Evolutionary conservation across 35 echinoderm and acorn worm genomes (phyloP), one percentile per base, ranked within the genome.

Genomic region (Hemicentrotus pulcherrimus): DNA sequence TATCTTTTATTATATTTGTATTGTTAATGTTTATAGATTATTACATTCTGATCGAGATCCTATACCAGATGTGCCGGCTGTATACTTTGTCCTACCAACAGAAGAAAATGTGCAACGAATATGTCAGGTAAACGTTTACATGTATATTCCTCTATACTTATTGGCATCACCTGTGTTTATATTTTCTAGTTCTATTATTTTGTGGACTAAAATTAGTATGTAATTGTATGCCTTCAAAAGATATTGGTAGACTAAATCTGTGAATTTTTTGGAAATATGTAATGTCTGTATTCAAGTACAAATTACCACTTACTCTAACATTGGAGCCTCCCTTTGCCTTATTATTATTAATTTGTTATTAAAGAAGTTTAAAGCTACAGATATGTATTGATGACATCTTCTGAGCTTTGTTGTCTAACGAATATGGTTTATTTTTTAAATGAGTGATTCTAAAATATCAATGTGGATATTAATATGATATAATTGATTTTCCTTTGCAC

Each of bases 71-170:
- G 98, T 99, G 33, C 98, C 98, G 85, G 98, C 98, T 45, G 96
- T 99, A 92, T 99, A 99, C 58, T 99, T 99, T 97, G 98, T 99
- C 9, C 86, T 99, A 86, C 98, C 98, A 86, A 96, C 97, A 93
- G 97, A 99, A 93, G 98, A 99, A 94, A 99, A 99, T 95, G 97
- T 98, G 16, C 96, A 97, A 48, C 95, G 98, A 94, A 99, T 99
- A 94, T 99, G 97, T 93, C 97, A 97, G 96, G 98, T 99, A 97
- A 65, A 30, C 1, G n/a, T 15, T 55, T 55, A n/a, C n/a, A n/a
- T n/a, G n/a, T n/a, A 78, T 78, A 28, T 78, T 7, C 65, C 24
- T 78, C 61, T 70, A 55, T 16, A 59, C 7, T 59, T 14, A 11
- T 59, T 14, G 52, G 52, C 52, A 59, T 59, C 52, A 59, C 52